Conservation (phyloP, 1,140 invertebrate species). For the Drosophila ironensis region DNA sequence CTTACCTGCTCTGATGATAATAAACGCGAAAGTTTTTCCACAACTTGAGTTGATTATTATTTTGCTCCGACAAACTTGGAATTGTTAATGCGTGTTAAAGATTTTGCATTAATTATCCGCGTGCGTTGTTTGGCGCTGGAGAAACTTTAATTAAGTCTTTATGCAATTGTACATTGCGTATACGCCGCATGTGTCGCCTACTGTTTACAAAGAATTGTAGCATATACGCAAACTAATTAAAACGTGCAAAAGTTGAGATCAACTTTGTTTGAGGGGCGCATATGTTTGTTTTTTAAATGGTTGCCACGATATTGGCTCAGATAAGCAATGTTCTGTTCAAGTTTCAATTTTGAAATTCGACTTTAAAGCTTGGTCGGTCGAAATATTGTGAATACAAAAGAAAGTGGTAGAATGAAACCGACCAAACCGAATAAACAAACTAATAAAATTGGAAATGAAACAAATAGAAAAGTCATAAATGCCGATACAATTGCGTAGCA, state of each 20-base stretch:
- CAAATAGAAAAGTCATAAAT: slow-evolving; percentile 59
- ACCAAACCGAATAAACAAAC: slow-evolving; percentile 33
- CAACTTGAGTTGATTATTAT: slow-evolving; percentile 71
- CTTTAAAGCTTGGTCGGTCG: too few species aligned
- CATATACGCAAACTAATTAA: slow-evolving; percentile 63
- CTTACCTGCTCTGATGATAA: slow-evolving; percentile 49
- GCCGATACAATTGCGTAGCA: slow-evolving; percentile 13
- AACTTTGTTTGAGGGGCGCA: background rate
- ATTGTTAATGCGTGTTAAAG: slow-evolving; percentile 78
- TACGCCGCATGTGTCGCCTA: slow-evolving; percentile 12
- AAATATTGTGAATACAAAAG: slow-evolving; percentile 2
- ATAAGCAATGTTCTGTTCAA: too few species aligned
- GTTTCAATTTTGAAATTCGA: background rate
- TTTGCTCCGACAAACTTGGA: slow-evolving; percentile 68
- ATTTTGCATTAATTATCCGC: slow-evolving; percentile 77
- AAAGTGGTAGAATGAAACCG: background rate
- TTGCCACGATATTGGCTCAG: too few species aligned
- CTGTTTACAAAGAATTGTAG: slow-evolving; percentile 18
- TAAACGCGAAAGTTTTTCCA: slow-evolving; percentile 63
- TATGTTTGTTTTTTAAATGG: too few species aligned
- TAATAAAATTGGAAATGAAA: slow-evolving; percentile 23
- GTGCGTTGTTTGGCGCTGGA: background rate
- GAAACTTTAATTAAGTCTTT: slow-evolving; percentile 75
- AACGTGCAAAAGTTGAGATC: slow-evolving; percentile 38
- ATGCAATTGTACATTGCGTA: slow-evolving; percentile 61